A percentile compares a stretch with the other conserved stretches of the same genome.
These are phyloP conservation scores for Temnothorax ravouxi DNA, from an alignment of 2,888 invertebrate species.

Conservation along the genomic window DNA sequence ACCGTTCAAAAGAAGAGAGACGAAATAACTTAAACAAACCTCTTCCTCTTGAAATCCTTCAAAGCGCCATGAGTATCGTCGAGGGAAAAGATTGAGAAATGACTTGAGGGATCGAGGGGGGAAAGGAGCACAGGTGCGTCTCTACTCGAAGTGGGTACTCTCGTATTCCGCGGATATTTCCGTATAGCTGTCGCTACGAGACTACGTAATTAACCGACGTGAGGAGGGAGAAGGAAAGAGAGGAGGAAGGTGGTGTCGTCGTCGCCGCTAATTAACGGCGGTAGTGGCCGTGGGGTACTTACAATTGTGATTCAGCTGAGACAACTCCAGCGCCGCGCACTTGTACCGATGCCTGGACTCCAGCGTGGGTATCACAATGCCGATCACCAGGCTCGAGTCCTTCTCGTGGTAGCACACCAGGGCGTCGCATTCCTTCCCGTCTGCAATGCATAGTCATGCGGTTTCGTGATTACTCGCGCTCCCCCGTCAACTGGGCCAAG, in stretches of 20 bases:
- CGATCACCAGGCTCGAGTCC: constrained; percentile 89
- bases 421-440: constrained; percentile 89
- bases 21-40: not conserved
- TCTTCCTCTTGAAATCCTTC: not conserved
- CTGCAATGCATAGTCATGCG: constrained; percentile 79
- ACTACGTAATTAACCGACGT: constrained; percentile 32
- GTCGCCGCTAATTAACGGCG: constrained; percentile 77
- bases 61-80: not conserved
- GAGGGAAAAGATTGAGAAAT: not conserved
- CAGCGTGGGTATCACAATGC: constrained; percentile 89
- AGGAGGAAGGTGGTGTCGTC: not conserved
- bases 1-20: not conserved
- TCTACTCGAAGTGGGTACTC: not conserved
- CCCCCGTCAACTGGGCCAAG: not conserved
- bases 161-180: constrained; percentile 3
- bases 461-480: constrained; percentile 40
- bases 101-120: not conserved
- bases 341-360: constrained; percentile 90
- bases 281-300: constrained; percentile 80
- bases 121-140: not conserved
- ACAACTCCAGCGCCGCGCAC: constrained; percentile 88
- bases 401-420: constrained; percentile 89
- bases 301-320: constrained; percentile 88
- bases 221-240: not conserved
- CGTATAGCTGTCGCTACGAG: not conserved